Evolutionary conservation across 2,113 vertebrate species (phyloP).

Genomic region (Ptychochromis oligacanthus): DNA sequence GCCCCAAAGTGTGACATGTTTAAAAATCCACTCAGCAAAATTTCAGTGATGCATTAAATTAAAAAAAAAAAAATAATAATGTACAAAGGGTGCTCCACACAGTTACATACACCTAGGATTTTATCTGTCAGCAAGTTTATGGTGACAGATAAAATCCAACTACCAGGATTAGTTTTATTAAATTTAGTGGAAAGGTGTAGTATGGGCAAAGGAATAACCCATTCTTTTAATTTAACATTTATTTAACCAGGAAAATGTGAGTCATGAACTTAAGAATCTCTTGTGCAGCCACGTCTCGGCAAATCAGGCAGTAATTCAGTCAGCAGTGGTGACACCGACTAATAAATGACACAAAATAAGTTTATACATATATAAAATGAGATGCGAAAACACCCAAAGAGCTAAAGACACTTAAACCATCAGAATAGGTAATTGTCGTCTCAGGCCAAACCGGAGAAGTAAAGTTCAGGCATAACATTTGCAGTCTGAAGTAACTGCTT

Average conservation of each 20-base stretch:
- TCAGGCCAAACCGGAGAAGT: background rate
- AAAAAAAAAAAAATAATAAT: no score
- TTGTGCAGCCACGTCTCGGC: no score
- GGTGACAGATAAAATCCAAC: no score
- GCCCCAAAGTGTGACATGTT: background rate
- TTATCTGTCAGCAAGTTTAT: background rate
- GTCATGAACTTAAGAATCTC: no score
- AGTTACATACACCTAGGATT: background rate
- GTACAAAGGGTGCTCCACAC: background rate
- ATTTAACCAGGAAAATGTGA: background rate
- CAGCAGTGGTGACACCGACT: background rate
- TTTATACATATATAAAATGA: background rate
- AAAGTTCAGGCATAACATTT: background rate
- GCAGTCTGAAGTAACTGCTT: no score
- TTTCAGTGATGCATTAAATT: background rate
- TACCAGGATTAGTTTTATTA: background rate
- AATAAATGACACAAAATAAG: background rate
- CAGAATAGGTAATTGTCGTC: background rate
- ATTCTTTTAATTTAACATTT: background rate
- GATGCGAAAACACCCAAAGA: background rate
- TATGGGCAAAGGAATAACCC: background rate
- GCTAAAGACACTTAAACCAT: background rate
- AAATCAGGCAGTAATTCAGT: no score
- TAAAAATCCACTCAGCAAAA: background rate
- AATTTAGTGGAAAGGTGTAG: no score